phyloP scores from a whole-genome alignment of 2,113 vertebrate genomes.

The Reinhardtius hippoglossoides region DNA sequence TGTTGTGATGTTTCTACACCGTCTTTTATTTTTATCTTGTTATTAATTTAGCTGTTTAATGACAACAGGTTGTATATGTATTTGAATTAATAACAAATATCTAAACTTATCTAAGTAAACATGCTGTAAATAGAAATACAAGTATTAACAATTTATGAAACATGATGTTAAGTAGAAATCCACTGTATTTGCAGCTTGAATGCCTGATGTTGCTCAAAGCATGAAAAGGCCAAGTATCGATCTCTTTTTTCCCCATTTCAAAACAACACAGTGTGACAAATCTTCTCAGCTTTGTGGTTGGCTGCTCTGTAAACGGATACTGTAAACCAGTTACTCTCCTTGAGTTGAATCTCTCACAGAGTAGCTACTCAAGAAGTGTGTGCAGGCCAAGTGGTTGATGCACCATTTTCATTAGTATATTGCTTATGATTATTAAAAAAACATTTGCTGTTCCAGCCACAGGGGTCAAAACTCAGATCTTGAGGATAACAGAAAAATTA shows the following conservation, averaged over 20 bases:
- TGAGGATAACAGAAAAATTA: background rate
- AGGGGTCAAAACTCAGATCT: background rate
- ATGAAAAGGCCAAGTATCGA: slow-evolving; percentile 2
- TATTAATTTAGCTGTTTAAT: background rate
- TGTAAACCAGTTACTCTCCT: background rate
- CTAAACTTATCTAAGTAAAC: too few relatives aligned
- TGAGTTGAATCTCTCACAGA: background rate
- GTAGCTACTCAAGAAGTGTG: background rate
- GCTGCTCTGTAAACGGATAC: background rate
- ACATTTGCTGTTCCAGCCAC: background rate
- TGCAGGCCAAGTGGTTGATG: background rate
- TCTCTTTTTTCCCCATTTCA: background rate
- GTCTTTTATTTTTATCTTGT: background rate
- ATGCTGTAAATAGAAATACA: background rate
- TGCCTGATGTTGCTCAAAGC: background rate
- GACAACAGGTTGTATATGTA: slow-evolving; percentile 4
- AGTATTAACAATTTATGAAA: background rate
- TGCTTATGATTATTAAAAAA: background rate
- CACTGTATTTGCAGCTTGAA: background rate
- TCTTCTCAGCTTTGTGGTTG: background rate
- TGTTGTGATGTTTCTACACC: too few relatives aligned
- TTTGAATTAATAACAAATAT: background rate
- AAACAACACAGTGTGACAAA: background rate
- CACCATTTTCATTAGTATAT: background rate
- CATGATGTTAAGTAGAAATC: background rate